phyloP scores from a whole-genome alignment of 2,113 vertebrate species.

The Arizona elegans region DNA sequence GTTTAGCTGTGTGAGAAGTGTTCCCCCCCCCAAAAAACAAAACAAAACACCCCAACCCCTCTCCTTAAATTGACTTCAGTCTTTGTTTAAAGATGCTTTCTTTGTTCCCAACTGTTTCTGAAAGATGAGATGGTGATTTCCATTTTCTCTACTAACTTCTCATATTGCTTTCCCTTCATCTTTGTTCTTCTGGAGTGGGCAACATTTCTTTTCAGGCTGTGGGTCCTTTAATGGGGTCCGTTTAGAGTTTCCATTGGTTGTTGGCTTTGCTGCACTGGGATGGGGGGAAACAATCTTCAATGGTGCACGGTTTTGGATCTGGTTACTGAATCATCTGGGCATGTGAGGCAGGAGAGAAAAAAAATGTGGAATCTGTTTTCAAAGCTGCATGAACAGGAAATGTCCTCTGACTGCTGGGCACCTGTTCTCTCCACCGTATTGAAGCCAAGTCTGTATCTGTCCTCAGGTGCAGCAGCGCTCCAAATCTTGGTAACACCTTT shows the following conservation, averaged over 20 bases:
- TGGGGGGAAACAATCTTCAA: not conserved
- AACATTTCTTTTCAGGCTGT: slow-evolving; percentile 30
- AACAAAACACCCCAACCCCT: not conserved
- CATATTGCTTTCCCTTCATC: slow-evolving; percentile 20
- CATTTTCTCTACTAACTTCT: slow-evolving; percentile 5
- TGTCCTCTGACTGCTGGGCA: slow-evolving; percentile 60
- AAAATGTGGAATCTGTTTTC: slow-evolving; percentile 55
- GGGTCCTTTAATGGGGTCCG: not conserved
- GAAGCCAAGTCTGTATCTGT: not conserved
- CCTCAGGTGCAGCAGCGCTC: not conserved
- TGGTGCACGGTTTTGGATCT: not conserved
- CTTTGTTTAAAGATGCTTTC: slow-evolving; percentile 11
- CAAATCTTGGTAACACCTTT: not conserved
- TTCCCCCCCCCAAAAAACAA: slow-evolving; percentile 41
- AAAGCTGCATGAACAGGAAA: slow-evolving; percentile 57
- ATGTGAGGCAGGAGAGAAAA: slow-evolving; percentile 15
- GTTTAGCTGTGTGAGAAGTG: slow-evolving; percentile 36
- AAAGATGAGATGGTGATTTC: slow-evolving; percentile 20
- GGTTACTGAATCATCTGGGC: not conserved
- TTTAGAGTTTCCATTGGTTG: not conserved
- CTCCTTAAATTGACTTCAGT: slow-evolving; percentile 40
- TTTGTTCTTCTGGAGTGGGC: slow-evolving; percentile 32
- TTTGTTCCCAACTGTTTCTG: slow-evolving; percentile 19
- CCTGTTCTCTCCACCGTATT: slow-evolving; percentile 43
- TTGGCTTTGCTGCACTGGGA: not conserved